A percentile compares a stretch with the other conserved stretches of the same genome.
Conservation (phyloP, 2,113 vertebrate genomes). For the Empidonax alnorum region DNA sequence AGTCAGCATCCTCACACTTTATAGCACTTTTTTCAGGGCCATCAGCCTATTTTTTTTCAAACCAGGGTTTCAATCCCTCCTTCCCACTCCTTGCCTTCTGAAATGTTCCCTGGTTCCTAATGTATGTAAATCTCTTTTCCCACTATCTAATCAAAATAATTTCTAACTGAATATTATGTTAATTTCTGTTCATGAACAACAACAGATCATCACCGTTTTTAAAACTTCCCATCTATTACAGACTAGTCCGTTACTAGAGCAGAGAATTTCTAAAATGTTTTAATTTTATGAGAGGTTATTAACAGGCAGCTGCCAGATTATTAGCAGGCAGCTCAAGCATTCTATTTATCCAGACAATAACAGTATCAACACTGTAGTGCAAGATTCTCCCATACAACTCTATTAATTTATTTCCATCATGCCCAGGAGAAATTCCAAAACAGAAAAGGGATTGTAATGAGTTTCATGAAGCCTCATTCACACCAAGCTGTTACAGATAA, state of each 20-base stretch:
- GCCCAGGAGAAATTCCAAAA: background rate
- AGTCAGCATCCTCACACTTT: background rate
- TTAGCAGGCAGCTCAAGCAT: constrained; percentile 22
- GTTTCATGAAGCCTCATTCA: background rate
- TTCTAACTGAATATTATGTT: background rate
- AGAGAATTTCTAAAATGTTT: background rate
- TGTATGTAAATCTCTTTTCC: background rate
- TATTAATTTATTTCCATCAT: background rate
- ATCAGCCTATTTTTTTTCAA: background rate
- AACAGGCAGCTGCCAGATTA: constrained; percentile 11
- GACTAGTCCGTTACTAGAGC: background rate
- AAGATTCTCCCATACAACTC: background rate
- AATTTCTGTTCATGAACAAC: background rate
- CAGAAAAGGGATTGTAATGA: background rate
- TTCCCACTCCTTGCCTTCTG: background rate
- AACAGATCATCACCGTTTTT: background rate
- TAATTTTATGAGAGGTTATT: constrained; percentile 5
- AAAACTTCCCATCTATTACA: background rate
- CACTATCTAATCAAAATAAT: background rate
- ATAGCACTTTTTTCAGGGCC: background rate
- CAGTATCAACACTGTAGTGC: background rate
- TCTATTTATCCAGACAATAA: background rate
- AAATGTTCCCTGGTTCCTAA: background rate
- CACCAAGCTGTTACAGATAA: background rate
- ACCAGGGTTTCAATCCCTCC: background rate